Evolutionary conservation across 1,140 invertebrate genomes (phyloP), one percentile per base, ranked within the genome.

Genomic region (Stegodyphus dumicola): DNA sequence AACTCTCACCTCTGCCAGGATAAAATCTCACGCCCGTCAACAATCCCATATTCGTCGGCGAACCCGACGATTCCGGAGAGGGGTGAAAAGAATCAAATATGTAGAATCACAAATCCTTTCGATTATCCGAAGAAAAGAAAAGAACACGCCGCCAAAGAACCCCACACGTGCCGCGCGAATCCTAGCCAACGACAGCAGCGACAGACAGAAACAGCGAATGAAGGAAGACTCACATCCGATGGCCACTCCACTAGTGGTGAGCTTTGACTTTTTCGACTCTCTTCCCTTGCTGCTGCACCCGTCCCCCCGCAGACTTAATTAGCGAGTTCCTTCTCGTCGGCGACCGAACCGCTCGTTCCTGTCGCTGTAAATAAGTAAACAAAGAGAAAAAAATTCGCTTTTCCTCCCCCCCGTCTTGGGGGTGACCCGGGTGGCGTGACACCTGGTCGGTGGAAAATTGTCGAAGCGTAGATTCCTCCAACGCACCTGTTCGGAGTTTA

Each of bases 301-400:
- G 7, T 51, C 77, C 18, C 52, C 48, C 60, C 7, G 65, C 33
- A 79, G 17, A 53, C 66, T 64, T 81, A 81, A 81, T 81, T 81
- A 81, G 64, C 78, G 52, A 81, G 78, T 81, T 69, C 54, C 53
- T 56, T 69, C 54, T 70, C 77, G 17, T 51, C 56, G 13, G 13
- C 33, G 10, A 69, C 9, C n/a, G 66, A 18, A 51, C 33, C 69
- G 10, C 69, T 52, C 77, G 13, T 52, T 18, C 77, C 17, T 56
- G 65, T 69, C 51, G 66, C 52, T 33, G 52, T 18, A 53, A 79
- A 79, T 79, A 70, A 79, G 78, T 81, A 81, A 81, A 81, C 78
- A 81, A 81, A 81, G 69, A 33, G 33, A 33, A 33, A 3, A 33
- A 33, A 33, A 33, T 33, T 33, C 33, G 33, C 33, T 33, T 33